Evolutionary conservation across 2,113 vertebrate genomes (phyloP), one percentile per base, ranked within the genome.

Genomic region (Eubucco bourcierii): DNA sequence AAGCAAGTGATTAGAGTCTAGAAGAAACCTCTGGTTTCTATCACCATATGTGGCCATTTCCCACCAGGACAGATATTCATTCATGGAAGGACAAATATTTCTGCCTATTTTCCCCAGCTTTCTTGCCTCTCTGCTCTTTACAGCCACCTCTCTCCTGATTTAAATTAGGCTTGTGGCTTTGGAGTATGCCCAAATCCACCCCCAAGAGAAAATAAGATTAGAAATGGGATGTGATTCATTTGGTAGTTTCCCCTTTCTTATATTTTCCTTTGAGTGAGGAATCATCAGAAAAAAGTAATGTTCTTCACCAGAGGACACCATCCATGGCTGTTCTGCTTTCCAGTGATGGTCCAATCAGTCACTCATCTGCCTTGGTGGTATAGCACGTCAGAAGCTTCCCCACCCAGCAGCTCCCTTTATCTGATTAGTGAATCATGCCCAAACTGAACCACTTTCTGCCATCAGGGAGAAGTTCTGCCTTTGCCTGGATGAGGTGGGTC

Each of bases 151-250:
- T 96, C 94, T 96, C 70, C 91, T 90, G 94, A 95, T 96, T 92
- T 92, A 88, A 93, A 95, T 95, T 90, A 97, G 90, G 63, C 50
- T 82, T 84, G 94, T 89, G 96, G 95, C 87, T 96, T 96, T 97
- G 96, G 93, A 94, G 83, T 50, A 33, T 52, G 71, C 86, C 95
- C 96, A 96, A 94, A 84, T 63, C 95, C 77, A 90, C 75, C 89
- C 94, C 95, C 95, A 58, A 60, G 95, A 95, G 96, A 95, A 96
- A 96, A 95, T 74, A 90, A 79, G 90, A 94, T 95, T 94, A 94
- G 91, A 76, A 80, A 95, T 91, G 94, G 95, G 95, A 97, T 94
- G 95, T 95, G 95, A 97, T 95, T 96, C 81, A 95, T 97, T 96
- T 94, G 66, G 81, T 92, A 90, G 61, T 65, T 95, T 95, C 81